Conservation (phyloP, 2,113 vertebrate species). For the Trematomus loennbergii region DNA sequence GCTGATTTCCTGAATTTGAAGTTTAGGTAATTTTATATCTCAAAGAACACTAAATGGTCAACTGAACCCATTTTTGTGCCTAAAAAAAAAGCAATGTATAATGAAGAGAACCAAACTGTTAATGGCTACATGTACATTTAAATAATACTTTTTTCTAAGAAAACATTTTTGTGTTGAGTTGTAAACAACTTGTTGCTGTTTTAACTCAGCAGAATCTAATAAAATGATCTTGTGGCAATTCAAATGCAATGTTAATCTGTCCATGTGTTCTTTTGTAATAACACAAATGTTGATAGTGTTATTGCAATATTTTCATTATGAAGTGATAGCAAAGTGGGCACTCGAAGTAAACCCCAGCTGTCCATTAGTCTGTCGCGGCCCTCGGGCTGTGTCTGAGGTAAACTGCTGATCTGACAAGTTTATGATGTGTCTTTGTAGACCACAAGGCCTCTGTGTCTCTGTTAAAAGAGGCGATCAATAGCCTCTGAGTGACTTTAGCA, state of each 20-base stretch:
- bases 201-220: background rate
- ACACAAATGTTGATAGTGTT: background rate
- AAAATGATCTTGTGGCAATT: background rate
- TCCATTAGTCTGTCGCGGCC: constrained; percentile 25
- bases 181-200: background rate
- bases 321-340: background rate
- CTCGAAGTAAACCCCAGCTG: constrained; percentile 15
- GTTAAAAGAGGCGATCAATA: constrained; percentile 39
- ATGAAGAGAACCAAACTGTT: too few species aligned
- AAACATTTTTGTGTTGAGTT: too few species aligned
- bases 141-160: too few species aligned
- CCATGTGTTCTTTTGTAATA: too few species aligned
- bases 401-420: constrained; percentile 34
- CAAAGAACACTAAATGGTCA: background rate
- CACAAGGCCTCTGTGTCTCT: constrained; percentile 16
- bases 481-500: constrained; percentile 16
- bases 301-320: background rate
- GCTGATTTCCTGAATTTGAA: too few species aligned
- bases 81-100: too few species aligned
- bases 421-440: constrained; percentile 30
- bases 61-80: too few species aligned
- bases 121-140: too few species aligned
- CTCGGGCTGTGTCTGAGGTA: constrained; percentile 31
- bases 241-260: background rate
- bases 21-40: background rate